phyloP scores from a whole-genome alignment of 1,140 invertebrate genomes.

The Lepidurus apus region DNA sequence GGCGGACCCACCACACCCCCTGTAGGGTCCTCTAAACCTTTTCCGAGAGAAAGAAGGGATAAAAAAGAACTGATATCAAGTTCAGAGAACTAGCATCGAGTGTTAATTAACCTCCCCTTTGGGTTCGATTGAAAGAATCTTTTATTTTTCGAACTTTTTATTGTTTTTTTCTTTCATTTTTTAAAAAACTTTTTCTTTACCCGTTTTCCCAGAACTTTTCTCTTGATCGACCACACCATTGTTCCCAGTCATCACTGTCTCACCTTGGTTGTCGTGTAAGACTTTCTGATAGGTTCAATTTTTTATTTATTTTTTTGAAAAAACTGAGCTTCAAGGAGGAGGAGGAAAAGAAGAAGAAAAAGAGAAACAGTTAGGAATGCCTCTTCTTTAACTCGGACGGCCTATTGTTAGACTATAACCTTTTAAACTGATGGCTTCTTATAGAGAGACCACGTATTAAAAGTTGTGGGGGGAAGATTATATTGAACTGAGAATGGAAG shows the following conservation, averaged over 20 bases:
- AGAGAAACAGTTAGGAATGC: not conserved
- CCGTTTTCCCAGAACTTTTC: not conserved
- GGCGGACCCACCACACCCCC: too few relatives aligned
- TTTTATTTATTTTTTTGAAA: not conserved
- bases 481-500: too few relatives aligned
- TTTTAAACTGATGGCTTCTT: not conserved
- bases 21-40: too few relatives aligned
- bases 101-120: not conserved
- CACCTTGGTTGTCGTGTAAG: not conserved
- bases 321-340: not conserved
- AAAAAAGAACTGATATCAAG: too few relatives aligned
- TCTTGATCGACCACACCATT: conserved; percentile 9
- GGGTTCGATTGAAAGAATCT: not conserved
- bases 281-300: too few relatives aligned
- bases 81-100: not conserved
- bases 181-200: not conserved
- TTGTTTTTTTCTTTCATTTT: not conserved
- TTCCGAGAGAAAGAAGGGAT: too few relatives aligned
- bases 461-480: too few relatives aligned
- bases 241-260: conserved; percentile 17
- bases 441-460: not conserved
- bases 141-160: not conserved
- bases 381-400: not conserved
- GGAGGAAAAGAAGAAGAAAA: not conserved
- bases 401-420: not conserved